phyloP scores from a whole-genome alignment of 2,888 invertebrate species.

The Aproaerema taeniolella region DNA sequence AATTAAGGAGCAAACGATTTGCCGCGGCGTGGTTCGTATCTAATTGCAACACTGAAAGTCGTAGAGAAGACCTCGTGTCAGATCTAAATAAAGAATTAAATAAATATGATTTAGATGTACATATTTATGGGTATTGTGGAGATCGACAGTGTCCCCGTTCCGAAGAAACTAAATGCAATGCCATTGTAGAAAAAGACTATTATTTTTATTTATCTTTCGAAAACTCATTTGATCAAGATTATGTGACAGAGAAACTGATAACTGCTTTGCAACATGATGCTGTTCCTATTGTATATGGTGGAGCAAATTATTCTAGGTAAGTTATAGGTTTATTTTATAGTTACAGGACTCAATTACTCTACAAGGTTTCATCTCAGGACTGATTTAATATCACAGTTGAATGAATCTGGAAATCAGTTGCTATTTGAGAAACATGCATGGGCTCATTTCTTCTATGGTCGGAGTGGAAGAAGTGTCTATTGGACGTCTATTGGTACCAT shows the following conservation, averaged over 20 bases:
- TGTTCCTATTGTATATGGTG: conserved; percentile 82
- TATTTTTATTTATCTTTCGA: conserved; percentile 55
- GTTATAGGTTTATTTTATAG: no score
- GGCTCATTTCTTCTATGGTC: no score
- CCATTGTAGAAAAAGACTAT: conserved; percentile 35
- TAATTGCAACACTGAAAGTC: conserved; percentile 28
- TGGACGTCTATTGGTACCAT: no score
- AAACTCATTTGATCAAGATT: conserved; percentile 46
- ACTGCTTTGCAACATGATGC: conserved; percentile 45
- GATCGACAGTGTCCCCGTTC: conserved; percentile 19
- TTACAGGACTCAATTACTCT: no score
- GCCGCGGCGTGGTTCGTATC: conserved; percentile 50
- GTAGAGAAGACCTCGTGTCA: background rate
- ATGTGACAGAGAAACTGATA: conserved; percentile 35
- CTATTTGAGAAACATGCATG: no score
- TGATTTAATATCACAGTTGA: no score
- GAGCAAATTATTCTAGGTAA: conserved; percentile 41
- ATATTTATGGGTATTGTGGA: conserved; percentile 28
- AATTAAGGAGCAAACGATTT: conserved; percentile 31
- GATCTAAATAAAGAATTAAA: background rate
- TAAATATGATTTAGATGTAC: conserved; percentile 21
- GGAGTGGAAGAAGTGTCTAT: no score
- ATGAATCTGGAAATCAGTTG: no score
- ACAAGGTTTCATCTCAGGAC: no score
- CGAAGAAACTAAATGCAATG: conserved; percentile 28